phyloP scores from a whole-genome alignment of 2,888 invertebrate genomes.

The Apodemia duryi region DNA sequence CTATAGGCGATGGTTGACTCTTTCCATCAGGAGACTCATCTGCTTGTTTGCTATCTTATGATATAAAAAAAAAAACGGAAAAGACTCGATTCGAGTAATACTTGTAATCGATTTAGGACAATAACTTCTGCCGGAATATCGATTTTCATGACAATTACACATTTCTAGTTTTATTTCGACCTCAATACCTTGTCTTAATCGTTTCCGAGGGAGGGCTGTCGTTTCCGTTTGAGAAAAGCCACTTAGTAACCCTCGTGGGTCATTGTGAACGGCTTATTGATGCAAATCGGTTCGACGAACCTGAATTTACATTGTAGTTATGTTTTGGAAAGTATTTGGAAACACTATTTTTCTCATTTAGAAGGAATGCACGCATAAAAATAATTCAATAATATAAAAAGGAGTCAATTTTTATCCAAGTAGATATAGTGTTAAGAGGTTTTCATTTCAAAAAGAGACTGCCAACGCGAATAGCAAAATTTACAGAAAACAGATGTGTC shows the following conservation, averaged over 20 bases:
- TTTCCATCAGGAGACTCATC: no score
- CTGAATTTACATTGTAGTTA: background rate
- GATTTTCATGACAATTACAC: conserved; percentile 3
- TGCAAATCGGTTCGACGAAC: conserved; percentile 11
- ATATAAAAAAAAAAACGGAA: no score
- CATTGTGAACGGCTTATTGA: conserved; percentile 10
- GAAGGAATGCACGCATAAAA: no score
- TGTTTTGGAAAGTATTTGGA: background rate
- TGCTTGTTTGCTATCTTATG: no score
- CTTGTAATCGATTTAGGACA: background rate
- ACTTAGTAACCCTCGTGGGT: conserved; percentile 6
- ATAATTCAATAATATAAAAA: no score
- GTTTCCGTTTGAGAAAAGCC: conserved; percentile 19
- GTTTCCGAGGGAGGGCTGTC: conserved; percentile 28
- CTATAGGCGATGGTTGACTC: no score
- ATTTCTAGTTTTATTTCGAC: conserved; percentile 26
- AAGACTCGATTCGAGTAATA: background rate
- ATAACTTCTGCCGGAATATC: background rate
- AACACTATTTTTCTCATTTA: background rate
- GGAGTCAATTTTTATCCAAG: no score
- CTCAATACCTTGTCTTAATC: conserved; percentile 31
- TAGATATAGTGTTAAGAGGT: no score
- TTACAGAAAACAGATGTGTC: background rate
- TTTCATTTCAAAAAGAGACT: no score
- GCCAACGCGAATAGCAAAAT: no score